A percentile compares a stretch with the other conserved stretches of the same genome.
Evolutionary conservation across 2,113 vertebrate genomes (phyloP).

Genomic region (Crotalus helleri): DNA sequence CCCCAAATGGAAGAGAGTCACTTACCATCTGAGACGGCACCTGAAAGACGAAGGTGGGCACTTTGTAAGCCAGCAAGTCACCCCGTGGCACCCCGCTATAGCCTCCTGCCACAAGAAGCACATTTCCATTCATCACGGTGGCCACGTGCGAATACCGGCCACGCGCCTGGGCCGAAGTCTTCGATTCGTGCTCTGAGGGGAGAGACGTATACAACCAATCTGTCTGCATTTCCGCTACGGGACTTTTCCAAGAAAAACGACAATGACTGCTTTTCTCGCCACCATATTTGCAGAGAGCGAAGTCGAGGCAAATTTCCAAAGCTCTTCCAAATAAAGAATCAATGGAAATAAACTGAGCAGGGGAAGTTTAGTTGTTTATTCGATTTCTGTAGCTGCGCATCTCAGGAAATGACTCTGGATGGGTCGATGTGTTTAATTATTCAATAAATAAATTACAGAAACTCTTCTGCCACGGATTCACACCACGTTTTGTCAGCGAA

Average conservation of each 20-base stretch:
- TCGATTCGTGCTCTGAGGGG: slow-evolving; percentile 55
- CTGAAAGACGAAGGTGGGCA: slow-evolving; percentile 87
- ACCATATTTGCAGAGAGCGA: not conserved
- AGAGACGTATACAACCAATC: not conserved
- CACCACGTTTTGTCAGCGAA: not conserved
- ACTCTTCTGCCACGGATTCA: not conserved
- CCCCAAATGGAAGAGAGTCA: not conserved
- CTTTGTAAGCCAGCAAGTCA: slow-evolving; percentile 89
- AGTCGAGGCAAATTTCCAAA: not conserved
- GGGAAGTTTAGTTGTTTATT: not conserved
- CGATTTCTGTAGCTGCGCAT: no score
- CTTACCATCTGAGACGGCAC: slow-evolving; percentile 71
- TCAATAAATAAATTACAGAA: not conserved
- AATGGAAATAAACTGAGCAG: not conserved
- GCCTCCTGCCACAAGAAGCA: slow-evolving; percentile 85
- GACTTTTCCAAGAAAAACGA: not conserved
- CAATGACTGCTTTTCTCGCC: not conserved
- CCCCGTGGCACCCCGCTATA: slow-evolving; percentile 84
- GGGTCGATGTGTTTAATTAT: not conserved
- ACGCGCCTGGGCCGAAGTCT: slow-evolving; percentile 65
- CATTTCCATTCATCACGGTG: slow-evolving; percentile 82
- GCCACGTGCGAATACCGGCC: slow-evolving; percentile 90
- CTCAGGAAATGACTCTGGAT: no score
- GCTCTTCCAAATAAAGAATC: not conserved
- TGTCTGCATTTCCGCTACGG: not conserved